phyloP scores from a whole-genome alignment of 2,797 vertebrate genomes.

The Argya squamiceps region DNA sequence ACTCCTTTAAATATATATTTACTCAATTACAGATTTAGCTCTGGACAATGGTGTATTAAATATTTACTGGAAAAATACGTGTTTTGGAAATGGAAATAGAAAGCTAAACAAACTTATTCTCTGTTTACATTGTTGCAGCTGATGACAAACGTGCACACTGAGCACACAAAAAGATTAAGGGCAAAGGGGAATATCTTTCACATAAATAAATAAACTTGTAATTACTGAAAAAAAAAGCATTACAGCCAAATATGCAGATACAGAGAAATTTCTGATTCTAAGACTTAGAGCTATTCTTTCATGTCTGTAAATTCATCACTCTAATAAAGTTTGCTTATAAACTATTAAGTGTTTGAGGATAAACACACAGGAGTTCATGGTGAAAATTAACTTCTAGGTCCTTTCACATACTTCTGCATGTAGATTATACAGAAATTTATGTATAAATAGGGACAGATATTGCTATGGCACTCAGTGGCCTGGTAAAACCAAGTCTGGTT shows the following conservation, averaged over 20 bases:
- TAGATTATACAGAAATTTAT: background rate
- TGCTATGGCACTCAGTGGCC: rapidly evolving
- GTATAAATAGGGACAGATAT: background rate
- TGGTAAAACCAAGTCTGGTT: background rate
- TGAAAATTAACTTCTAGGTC: background rate
- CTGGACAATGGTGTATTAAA: background rate
- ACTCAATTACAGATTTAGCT: background rate
- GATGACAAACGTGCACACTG: background rate
- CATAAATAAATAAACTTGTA: background rate
- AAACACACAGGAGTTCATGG: background rate
- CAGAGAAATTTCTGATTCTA: background rate
- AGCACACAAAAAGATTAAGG: background rate
- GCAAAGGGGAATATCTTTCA: background rate
- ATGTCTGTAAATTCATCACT: background rate
- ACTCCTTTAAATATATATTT: background rate
- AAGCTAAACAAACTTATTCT: background rate
- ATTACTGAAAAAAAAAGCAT: background rate
- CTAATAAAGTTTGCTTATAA: background rate
- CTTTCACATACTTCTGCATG: background rate
- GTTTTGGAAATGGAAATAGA: background rate
- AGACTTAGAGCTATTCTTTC: background rate
- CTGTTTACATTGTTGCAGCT: background rate
- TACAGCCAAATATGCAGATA: background rate
- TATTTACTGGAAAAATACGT: background rate
- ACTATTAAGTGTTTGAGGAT: background rate